phyloP scores from a whole-genome alignment of 2,113 vertebrate species.

The Cochlearius cochlearius region DNA sequence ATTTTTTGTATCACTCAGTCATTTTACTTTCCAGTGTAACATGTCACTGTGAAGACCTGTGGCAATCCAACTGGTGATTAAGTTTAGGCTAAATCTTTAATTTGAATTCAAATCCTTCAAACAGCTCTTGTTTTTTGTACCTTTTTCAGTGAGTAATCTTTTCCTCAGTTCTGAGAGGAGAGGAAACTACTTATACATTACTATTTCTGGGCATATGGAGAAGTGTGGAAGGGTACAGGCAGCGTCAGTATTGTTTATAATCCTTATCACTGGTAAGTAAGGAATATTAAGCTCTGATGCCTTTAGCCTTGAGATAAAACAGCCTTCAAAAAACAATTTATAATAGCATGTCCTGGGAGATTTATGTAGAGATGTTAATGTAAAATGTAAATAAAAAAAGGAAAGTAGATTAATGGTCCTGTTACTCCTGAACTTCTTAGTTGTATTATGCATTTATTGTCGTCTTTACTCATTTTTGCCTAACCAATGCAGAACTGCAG shows the following conservation, averaged over 20 bases:
- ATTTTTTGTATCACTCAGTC: background rate
- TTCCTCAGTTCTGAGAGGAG: background rate
- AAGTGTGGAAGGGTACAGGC: background rate
- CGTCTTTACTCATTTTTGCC: background rate
- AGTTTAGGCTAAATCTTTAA: slow-evolving; percentile 29
- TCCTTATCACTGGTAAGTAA: slow-evolving; percentile 27
- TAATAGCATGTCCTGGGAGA: slow-evolving; percentile 11
- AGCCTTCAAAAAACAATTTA: slow-evolving; percentile 25
- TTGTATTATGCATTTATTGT: background rate
- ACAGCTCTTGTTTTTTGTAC: background rate
- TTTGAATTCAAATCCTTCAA: slow-evolving; percentile 26
- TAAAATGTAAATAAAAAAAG: slow-evolving; percentile 43
- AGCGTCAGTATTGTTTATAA: background rate
- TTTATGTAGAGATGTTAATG: slow-evolving; percentile 20
- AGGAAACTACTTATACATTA: background rate
- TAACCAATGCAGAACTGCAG: background rate
- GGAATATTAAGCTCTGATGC: slow-evolving; percentile 4
- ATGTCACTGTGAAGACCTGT: background rate
- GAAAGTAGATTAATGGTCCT: slow-evolving; percentile 18
- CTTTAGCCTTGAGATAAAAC: slow-evolving; percentile 35
- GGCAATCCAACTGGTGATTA: background rate
- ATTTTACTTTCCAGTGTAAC: background rate
- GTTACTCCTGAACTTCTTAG: background rate
- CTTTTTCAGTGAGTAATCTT: slow-evolving; percentile 19
- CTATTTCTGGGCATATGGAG: background rate